phyloP scores from a whole-genome alignment of 2,797 vertebrate genomes.

The Xerus rutilus region DNA sequence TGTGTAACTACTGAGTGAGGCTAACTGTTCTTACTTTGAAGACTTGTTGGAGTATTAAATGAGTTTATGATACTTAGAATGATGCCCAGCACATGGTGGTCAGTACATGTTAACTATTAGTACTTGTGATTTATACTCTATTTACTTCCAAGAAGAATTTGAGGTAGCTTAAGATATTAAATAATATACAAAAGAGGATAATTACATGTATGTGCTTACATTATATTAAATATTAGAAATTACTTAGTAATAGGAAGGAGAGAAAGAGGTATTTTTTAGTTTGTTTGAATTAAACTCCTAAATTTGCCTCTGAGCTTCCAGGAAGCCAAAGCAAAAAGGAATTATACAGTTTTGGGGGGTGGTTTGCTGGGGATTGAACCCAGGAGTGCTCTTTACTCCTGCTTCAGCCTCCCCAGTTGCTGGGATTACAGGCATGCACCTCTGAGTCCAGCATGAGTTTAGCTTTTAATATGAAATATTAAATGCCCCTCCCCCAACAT shows the following conservation, averaged over 20 bases:
- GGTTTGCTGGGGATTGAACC: too few species aligned
- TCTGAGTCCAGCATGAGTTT: too few species aligned
- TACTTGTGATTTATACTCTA: constrained; percentile 12
- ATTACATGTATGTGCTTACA: background rate
- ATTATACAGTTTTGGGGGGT: background rate
- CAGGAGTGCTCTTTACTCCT: too few species aligned
- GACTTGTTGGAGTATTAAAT: background rate
- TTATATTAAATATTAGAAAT: constrained; percentile 23
- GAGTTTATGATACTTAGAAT: background rate
- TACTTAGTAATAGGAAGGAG: background rate
- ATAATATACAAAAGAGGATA: background rate
- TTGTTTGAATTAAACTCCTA: background rate
- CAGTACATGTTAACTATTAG: background rate
- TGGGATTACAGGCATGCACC: too few species aligned
- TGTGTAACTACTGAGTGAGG: background rate
- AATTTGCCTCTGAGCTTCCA: constrained; percentile 19
- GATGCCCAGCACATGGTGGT: background rate
- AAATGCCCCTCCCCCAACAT: background rate
- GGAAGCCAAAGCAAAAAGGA: constrained; percentile 26
- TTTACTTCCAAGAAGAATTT: constrained; percentile 40
- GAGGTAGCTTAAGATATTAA: constrained; percentile 18
- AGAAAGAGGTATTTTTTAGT: background rate
- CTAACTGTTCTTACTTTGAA: background rate
- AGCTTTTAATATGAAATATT: background rate
- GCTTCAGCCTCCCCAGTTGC: too few species aligned